Percentiles rank a stretch among this genome's conserved stretches.
Evolutionary conservation across 2,113 vertebrate species (phyloP).

Genomic region (Stictonetta naevosa): DNA sequence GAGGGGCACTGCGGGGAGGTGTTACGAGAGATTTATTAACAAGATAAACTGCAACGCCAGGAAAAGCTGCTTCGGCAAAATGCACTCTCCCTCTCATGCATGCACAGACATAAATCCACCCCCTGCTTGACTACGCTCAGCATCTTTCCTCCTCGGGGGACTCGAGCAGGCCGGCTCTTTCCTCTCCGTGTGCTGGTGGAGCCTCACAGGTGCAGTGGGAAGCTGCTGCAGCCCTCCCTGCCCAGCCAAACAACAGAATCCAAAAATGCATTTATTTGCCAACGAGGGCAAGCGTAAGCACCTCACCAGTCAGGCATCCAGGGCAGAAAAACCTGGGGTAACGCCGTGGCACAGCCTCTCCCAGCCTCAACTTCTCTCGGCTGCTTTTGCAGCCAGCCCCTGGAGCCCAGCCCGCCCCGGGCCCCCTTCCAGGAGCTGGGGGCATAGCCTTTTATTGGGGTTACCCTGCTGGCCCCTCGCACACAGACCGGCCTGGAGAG

Average conservation of each 20-base stretch:
- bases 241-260: background rate
- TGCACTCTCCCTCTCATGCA: background rate
- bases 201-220: accelerated
- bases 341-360: background rate
- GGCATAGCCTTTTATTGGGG: no score
- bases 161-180: background rate
- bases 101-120: background rate
- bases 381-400: background rate
- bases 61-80: slow-evolving; percentile 23
- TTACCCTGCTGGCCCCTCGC: no score
- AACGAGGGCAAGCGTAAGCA: background rate
- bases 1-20: slow-evolving; percentile 24
- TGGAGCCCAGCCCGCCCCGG: accelerated
- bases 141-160: background rate
- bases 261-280: background rate
- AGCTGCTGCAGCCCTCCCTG: background rate
- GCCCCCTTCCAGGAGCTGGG: no score
- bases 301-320: background rate
- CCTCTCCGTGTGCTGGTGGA: background rate
- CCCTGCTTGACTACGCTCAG: background rate
- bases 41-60: slow-evolving; percentile 1
- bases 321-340: background rate
- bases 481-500: no score
- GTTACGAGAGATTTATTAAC: slow-evolving; percentile 46
- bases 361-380: background rate